Conservation (phyloP, 2,797 vertebrate genomes). For the Anabacerthia variegaticeps region DNA sequence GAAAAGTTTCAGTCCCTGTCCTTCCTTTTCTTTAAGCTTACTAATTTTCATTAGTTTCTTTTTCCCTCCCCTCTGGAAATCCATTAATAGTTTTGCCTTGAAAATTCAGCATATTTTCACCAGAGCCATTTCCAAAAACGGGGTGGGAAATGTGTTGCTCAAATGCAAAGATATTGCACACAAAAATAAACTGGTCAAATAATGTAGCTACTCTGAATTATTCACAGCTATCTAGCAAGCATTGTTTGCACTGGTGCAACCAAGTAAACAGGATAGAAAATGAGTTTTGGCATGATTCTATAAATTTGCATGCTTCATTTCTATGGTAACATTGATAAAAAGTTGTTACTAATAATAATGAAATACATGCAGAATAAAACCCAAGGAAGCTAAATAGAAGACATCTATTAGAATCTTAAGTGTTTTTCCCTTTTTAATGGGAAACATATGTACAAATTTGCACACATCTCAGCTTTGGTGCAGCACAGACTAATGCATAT, state of each 20-base stretch:
- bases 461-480: background rate
- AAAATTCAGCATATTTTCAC: background rate
- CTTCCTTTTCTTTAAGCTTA: background rate
- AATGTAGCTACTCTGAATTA: background rate
- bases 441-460: background rate
- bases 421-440: background rate
- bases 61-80: fast-evolving
- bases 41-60: background rate
- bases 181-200: background rate
- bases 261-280: conserved; percentile 5
- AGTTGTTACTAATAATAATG: background rate
- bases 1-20: background rate
- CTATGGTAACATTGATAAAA: conserved; percentile 13
- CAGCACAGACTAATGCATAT: background rate
- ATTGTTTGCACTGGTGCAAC: background rate
- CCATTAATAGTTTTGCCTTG: background rate
- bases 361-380: background rate
- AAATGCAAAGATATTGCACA: background rate
- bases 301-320: background rate
- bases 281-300: background rate
- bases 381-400: background rate
- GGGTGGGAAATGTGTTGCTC: background rate
- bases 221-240: background rate
- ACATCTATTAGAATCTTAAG: background rate
- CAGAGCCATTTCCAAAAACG: background rate